Base-by-base conservation (phyloP, 2,113 vertebrate genomes). In the Cricetomys ansorgei region DNA sequence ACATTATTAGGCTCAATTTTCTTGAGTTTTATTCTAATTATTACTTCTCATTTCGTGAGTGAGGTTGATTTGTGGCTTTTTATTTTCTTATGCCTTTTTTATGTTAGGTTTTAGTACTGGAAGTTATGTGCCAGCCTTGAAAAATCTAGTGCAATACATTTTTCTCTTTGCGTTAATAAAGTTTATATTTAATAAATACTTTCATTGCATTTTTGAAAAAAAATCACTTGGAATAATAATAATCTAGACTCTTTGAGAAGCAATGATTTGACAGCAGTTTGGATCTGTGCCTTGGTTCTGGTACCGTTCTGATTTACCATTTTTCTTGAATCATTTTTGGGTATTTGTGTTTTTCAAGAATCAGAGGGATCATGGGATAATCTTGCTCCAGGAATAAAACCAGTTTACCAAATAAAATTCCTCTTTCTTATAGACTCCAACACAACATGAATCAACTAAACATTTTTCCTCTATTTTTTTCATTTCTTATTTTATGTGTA, bases 141-240 rank as follows among this genome's bases (percentile, higher is more conserved):
- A 90, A 96, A 84, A 75, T 92, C 65, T 81, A 31, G 40, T n/a
- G 5, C 50, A 80, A 67, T 90, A 53, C 12, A 64, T 93, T 96
- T 89, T 80, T 92, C 69, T 19, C 43, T 77, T 81, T 95, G 37
- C 31, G 91, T 96, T 81, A 94, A 13, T 75, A 70, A 16, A 77
- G 59, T 87, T 95, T 70, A 75, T 79, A 86, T 67, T 5, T 43
- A 73, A 64, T 89, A 27, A 19, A 59, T 70, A 86, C 92, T 97
- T 92, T 96, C 67, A 96, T 76, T 96, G 89, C 96, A 94, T 83
- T 37, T 93, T 77, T 37, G 31, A 25, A 65, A 64, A 64, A 64
- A 91, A 83, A 40, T 91, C 9, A 77, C 65, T 94, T 95, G 6
- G 27, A 77, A 94, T 67, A 83, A 94, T 67, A 83, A 92, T 93